Base-by-base conservation (phyloP, 2,797 vertebrate genomes). In the Microctenopoma lineatum region DNA sequence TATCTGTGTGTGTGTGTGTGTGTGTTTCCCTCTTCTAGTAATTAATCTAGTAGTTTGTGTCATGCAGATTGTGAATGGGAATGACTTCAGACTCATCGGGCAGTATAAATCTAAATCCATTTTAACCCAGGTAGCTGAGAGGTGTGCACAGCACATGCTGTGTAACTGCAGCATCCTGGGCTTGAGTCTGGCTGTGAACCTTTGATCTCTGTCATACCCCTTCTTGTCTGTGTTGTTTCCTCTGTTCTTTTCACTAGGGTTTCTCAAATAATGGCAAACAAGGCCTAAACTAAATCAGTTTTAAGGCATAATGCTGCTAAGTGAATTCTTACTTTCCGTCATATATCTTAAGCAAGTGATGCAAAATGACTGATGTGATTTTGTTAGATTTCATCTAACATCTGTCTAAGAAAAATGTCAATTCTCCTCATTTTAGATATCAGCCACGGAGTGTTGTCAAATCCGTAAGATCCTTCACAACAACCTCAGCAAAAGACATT, bases 381-480 rank as follows among this genome's bases (percentile, higher is more conserved):
- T 15, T 59, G 11, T 64, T 32, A 4, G 54, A 3, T 26, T 15
- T 15, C 34, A 32, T 62, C 15, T 18, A 7, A 21, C 13, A n/a
- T 29, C 38, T 18, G 7, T 52, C 42, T 38, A 26, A 65, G 42
- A 65, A 46, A 13, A 36, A 36, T 32, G 4, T 6, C 7, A 32
- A 10, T 15, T 42, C 1, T 42, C 70, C 71, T 63, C 65, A 77
- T 76, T 66, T 6, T 74, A 98, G 96, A 64, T 96, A 96, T 80
- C 89, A 91, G 46, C 92, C 91, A 27, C 94, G 71, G 60, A 96
- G 94, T 75, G 70, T 87, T 52, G 89, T 87, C 76, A 92, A 89
- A 76, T 41, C 91, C 45, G 59, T 92, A 2, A 83, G 84, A 53
- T 83, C 87, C 59, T 91, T 96, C 45, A 34, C 77, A 7, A 93